phyloP scores from a whole-genome alignment of 1,140 invertebrate genomes.

The Macrobrachium nipponense region DNA sequence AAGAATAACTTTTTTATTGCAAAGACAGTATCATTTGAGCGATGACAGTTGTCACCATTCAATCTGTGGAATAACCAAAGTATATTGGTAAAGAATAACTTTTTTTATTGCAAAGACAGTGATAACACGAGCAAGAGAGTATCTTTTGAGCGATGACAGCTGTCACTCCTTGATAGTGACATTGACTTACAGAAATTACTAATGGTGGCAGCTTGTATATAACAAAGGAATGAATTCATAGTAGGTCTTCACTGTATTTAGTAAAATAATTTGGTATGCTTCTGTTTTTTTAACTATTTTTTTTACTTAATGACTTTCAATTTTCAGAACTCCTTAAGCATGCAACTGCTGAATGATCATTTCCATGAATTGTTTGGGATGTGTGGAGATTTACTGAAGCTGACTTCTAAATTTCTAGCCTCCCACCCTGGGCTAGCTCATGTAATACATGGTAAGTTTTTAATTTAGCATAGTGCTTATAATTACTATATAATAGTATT shows the following conservation, averaged over 20 bases:
- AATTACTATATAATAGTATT: background rate
- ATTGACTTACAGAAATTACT: no score
- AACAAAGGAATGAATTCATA: no score
- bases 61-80: no score
- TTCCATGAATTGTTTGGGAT: slow-evolving; percentile 71
- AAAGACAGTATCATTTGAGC: no score
- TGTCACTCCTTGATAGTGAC: no score
- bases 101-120: no score
- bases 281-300: background rate
- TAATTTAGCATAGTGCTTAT: slow-evolving; percentile 2
- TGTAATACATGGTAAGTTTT: slow-evolving; percentile 68
- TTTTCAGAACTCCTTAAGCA: slow-evolving; percentile 65
- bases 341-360: slow-evolving; percentile 71
- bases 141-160: no score
- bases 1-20: no score
- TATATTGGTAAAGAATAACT: no score
- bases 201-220: no score
- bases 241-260: background rate
- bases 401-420: slow-evolving; percentile 68
- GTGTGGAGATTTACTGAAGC: slow-evolving; percentile 70
- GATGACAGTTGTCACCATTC: no score
- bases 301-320: background rate
- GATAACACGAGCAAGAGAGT: no score
- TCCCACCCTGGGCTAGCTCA: slow-evolving; percentile 66
- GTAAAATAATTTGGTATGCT: background rate